Percentiles rank a stretch among this genome's conserved stretches.
Conservation (phyloP, 2,888 invertebrate species). For the Ceratothoa steindachneri region DNA sequence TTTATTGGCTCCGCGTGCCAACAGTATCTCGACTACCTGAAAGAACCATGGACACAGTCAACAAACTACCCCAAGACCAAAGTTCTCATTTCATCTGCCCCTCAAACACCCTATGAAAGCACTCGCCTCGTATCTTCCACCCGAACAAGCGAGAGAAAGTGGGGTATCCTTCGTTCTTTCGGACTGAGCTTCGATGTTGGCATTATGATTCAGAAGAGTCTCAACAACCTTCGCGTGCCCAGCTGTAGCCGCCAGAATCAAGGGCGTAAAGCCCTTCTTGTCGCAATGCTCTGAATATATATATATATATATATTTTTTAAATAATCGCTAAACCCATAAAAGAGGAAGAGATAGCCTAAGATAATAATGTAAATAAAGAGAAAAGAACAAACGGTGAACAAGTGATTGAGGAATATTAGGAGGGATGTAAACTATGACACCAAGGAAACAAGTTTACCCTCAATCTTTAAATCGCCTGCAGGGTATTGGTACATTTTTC, state of each 20-base stretch:
- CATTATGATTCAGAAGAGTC: constrained; percentile 83
- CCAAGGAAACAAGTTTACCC: too few relatives aligned
- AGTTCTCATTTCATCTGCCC: too few relatives aligned
- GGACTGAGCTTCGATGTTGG: constrained; percentile 97
- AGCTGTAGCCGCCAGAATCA: constrained; percentile 94
- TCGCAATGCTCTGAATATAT: constrained; percentile 88
- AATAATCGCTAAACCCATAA: too few relatives aligned
- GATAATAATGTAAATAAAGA: background rate
- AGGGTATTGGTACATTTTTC: too few relatives aligned
- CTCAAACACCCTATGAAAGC: too few relatives aligned
- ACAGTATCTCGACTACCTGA: constrained; percentile 44
- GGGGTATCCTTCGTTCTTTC: constrained; percentile 99
- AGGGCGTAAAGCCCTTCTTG: constrained; percentile 96
- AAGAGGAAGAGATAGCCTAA: background rate
- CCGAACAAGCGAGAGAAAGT: constrained; percentile 92
- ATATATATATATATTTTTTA: too few relatives aligned
- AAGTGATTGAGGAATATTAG: background rate
- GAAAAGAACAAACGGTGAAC: background rate
- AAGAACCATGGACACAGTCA: too few relatives aligned
- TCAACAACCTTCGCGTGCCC: constrained; percentile 91
- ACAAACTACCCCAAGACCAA: too few relatives aligned
- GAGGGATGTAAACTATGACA: too few relatives aligned
- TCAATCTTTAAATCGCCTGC: too few relatives aligned
- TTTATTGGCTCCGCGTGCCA: constrained; percentile 79
- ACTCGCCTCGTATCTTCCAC: constrained; percentile 86